Percentiles rank a stretch among this genome's conserved stretches.
Evolutionary conservation across 2,113 vertebrate genomes (phyloP).

Genomic region (Perccottus glenii): DNA sequence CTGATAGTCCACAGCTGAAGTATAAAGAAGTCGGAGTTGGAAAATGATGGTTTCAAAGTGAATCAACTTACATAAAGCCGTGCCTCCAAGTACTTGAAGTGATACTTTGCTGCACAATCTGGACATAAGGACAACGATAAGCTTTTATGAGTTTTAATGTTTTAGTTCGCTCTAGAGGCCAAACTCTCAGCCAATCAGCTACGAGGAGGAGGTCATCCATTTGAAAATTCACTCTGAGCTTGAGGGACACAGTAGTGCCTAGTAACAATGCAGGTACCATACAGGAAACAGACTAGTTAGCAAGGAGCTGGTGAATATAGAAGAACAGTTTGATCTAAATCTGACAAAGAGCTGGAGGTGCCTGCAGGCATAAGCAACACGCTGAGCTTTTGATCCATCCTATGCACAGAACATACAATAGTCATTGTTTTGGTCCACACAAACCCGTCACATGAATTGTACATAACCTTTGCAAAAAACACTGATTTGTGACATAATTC

Average conservation of each 20-base stretch:
- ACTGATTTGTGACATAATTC: not conserved
- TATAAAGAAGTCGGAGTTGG: conserved; percentile 37
- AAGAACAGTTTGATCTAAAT: not conserved
- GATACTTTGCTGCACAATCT: too few relatives aligned
- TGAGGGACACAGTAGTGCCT: not conserved
- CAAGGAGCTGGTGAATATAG: not conserved
- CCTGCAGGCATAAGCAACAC: not conserved
- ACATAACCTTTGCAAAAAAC: not conserved
- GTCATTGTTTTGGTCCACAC: not conserved
- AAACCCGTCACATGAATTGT: not conserved
- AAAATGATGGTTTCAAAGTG: conserved; percentile 44
- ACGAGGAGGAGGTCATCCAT: not conserved
- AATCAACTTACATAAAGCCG: not conserved
- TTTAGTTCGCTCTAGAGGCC: too few relatives aligned
- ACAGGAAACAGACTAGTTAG: not conserved
- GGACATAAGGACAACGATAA: too few relatives aligned
- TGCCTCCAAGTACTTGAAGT: too few relatives aligned
- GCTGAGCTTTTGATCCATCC: not conserved
- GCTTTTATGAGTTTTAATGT: too few relatives aligned
- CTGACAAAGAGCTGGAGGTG: not conserved
- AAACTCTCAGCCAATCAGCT: not conserved
- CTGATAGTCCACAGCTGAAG: conserved; percentile 62
- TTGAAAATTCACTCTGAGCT: not conserved
- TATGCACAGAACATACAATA: conserved; percentile 5
- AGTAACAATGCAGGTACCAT: not conserved